phyloP scores from a whole-genome alignment of 2,888 invertebrate genomes.

The Andrena haemorrhoa region DNA sequence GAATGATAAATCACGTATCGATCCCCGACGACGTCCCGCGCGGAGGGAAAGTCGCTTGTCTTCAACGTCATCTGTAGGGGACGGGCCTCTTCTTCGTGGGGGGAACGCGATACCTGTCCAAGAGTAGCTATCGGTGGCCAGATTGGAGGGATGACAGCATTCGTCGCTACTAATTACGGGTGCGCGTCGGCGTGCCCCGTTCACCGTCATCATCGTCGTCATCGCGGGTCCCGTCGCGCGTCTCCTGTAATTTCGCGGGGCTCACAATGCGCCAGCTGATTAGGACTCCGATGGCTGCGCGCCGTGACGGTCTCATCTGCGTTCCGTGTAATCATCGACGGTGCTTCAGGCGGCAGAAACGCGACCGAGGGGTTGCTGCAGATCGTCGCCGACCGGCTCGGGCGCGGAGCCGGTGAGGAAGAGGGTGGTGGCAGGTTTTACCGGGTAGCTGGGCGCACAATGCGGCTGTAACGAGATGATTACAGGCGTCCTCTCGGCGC shows the following conservation, averaged over 20 bases:
- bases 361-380: slow-evolving; percentile 16
- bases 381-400: not conserved
- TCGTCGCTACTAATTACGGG: slow-evolving; percentile 65
- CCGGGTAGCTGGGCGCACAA: slow-evolving; percentile 71
- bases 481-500: slow-evolving; percentile 74
- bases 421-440: slow-evolving; percentile 62
- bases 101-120: slow-evolving; percentile 21
- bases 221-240: slow-evolving; percentile 51
- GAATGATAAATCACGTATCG: slow-evolving; percentile 53
- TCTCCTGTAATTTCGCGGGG: slow-evolving; percentile 77
- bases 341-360: slow-evolving; percentile 59
- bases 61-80: not conserved
- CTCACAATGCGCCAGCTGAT: slow-evolving; percentile 79
- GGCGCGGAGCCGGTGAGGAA: slow-evolving; percentile 4
- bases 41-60: not conserved
- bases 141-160: slow-evolving; percentile 34
- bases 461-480: slow-evolving; percentile 82
- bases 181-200: slow-evolving; percentile 28
- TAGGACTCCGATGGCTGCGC: slow-evolving; percentile 68
- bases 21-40: slow-evolving; percentile 31
- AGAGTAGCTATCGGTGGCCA: slow-evolving; percentile 19
- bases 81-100: not conserved
- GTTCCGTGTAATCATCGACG: slow-evolving; percentile 77
- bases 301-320: slow-evolving; percentile 60
- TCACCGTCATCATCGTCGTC: slow-evolving; percentile 47